Conservation (phyloP, 2,797 vertebrate species). For the Acanthiza pusilla region DNA sequence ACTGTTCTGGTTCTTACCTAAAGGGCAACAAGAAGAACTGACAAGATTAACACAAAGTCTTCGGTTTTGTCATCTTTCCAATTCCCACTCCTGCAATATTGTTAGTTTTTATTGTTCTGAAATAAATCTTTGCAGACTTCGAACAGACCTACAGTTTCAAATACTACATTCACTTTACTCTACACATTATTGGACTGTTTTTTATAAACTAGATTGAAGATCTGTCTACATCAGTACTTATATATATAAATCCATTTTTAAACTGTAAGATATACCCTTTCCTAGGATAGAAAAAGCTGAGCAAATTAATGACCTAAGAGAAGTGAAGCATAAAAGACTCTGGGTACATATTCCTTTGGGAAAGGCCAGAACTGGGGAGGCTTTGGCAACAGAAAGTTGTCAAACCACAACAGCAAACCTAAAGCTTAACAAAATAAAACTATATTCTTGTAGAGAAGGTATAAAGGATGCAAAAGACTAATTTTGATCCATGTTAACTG, state of each 20-base stretch:
- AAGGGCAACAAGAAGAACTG: background rate
- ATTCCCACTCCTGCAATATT: background rate
- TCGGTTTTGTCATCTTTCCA: background rate
- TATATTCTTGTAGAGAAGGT: background rate
- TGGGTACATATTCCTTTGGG: background rate
- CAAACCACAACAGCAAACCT: background rate
- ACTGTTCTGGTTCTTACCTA: conserved; percentile 93
- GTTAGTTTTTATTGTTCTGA: background rate
- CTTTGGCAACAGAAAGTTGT: background rate
- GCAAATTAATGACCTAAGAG: background rate
- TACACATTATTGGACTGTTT: background rate
- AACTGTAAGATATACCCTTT: background rate
- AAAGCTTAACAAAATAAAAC: background rate
- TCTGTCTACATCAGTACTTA: background rate
- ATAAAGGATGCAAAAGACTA: background rate
- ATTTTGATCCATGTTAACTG: background rate
- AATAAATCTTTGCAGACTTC: background rate
- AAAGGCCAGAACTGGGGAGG: background rate
- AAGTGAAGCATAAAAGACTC: background rate
- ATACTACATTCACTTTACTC: background rate
- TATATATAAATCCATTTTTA: background rate
- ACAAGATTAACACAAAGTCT: background rate
- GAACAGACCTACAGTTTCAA: background rate
- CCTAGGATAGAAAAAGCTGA: background rate
- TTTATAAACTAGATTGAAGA: background rate